Base-by-base conservation (phyloP, 2,888 invertebrate species). In the Endomychus coccineus region DNA sequence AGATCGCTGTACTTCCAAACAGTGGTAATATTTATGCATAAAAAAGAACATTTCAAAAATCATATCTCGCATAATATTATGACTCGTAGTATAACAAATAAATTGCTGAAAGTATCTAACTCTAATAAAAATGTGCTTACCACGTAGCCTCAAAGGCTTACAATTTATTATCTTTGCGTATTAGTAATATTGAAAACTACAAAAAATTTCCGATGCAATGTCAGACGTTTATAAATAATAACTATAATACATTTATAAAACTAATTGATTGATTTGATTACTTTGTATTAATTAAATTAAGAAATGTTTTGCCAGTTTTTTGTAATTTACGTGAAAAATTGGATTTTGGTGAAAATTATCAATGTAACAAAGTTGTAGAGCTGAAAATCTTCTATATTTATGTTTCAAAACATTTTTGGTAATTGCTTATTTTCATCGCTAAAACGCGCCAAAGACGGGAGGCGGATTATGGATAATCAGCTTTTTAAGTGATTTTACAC, bases 101-200 rank as follows among this genome's bases (percentile, higher is more conserved):
- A 6, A 13, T 27, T 27, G 13, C 11, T 12, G 27, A 27, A 15
- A 3, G 27, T 27, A 4, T 27, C 14, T 5, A 13, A 13, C 13
- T 12, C 27, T 27, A 27, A 27, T 27, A 27, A 27, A 13, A 13
- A n/a, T 13, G 14, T 13, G 13, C 27, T 27, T 27, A 27, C 27
- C 27, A 13, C 15, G 14, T 13, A 7, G 27, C 11, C 13, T n/a
- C 27, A 13, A 27, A 13, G 27, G 14, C 27, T 6, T 13, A 27
- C 27, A 27, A 27, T 13, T 27, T 27, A 7, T 27, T 27, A 6
- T 15, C 14, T 2, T 27, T 12, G 7, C 13, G 27, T 27, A 27
- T 27, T 27, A 11, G 14, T 9, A 13, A 27, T 27, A 27, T 27
- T 12, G 15, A 13, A 27, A 27, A 13, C 13, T 13, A 27, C 27